These are phyloP conservation scores for Epiperipatus broadwayi DNA, from an alignment of 2,888 invertebrate genomes.

Conservation along the genomic window DNA sequence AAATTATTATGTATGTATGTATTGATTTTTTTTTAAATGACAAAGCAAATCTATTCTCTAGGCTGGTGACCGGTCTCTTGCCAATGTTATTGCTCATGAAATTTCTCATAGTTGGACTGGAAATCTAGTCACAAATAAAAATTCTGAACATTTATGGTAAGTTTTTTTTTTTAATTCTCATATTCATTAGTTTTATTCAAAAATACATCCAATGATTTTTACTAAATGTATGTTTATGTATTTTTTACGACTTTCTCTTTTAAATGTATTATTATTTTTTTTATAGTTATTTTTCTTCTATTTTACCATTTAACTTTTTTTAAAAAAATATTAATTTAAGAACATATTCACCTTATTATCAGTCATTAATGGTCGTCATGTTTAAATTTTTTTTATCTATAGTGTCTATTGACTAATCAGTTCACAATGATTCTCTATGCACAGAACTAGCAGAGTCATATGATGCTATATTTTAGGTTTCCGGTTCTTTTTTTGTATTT, in stretches of 20 bases:
- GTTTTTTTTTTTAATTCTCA: neutral
- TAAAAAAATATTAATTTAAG: too few species aligned
- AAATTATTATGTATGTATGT: neutral
- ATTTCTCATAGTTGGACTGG: slow-evolving; percentile 91
- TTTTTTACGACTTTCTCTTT: neutral
- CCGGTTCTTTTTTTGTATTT: too few species aligned
- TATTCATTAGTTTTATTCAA: neutral
- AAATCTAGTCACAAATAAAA: slow-evolving; percentile 75
- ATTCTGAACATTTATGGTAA: slow-evolving; percentile 84
- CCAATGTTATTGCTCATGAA: slow-evolving; percentile 79
- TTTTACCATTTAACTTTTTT: too few species aligned
- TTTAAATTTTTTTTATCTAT: too few species aligned
- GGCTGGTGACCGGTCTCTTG: slow-evolving; percentile 78
- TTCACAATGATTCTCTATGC: too few species aligned
- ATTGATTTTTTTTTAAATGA: neutral
- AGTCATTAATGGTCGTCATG: too few species aligned
- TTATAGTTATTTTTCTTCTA: slow-evolving; percentile 4
- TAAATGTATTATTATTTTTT: slow-evolving; percentile 3
- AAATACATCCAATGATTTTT: neutral
- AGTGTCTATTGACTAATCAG: too few species aligned
- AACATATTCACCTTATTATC: too few species aligned
- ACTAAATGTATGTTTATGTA: neutral
- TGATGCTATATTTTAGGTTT: too few species aligned
- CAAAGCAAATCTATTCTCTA: too few species aligned
- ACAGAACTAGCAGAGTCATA: too few species aligned